Conservation (phyloP, 2,113 vertebrate genomes). For the Myotis lucifugus region DNA sequence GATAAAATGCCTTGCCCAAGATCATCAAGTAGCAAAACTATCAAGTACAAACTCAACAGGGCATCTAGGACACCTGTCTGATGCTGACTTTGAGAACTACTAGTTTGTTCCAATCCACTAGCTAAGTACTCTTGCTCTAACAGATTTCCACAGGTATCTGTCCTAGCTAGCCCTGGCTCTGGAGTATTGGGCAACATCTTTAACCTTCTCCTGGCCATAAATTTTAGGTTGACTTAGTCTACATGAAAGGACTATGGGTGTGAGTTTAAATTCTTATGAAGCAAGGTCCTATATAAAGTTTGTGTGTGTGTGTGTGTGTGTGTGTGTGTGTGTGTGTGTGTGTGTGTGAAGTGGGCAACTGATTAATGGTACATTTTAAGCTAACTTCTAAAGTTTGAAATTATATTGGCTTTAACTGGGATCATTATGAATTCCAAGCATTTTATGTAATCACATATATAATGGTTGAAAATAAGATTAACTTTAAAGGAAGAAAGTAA, state of each 20-base stretch:
- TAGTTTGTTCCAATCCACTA: neutral
- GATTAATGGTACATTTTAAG: neutral
- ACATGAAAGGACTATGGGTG: neutral
- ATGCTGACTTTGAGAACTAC: neutral
- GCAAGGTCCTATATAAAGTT: neutral
- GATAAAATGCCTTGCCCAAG: neutral
- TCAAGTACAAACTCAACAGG: neutral
- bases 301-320: neutral
- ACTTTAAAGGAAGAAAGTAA: neutral
- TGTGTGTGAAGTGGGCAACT: neutral
- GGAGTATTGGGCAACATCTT: neutral
- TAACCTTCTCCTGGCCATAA: neutral
- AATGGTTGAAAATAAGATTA: slow-evolving; percentile 5
- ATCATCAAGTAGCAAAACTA: neutral
- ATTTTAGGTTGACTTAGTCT: neutral
- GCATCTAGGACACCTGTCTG: neutral
- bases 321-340: neutral
- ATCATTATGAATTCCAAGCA: neutral
- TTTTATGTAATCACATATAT: neutral
- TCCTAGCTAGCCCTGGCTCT: neutral
- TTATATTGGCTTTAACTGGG: neutral
- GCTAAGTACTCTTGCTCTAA: neutral
- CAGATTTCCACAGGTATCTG: neutral
- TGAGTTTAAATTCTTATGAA: neutral
- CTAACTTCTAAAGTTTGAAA: neutral